Conservation (phyloP, 2,797 vertebrate species). For the Xerus rutilus region DNA sequence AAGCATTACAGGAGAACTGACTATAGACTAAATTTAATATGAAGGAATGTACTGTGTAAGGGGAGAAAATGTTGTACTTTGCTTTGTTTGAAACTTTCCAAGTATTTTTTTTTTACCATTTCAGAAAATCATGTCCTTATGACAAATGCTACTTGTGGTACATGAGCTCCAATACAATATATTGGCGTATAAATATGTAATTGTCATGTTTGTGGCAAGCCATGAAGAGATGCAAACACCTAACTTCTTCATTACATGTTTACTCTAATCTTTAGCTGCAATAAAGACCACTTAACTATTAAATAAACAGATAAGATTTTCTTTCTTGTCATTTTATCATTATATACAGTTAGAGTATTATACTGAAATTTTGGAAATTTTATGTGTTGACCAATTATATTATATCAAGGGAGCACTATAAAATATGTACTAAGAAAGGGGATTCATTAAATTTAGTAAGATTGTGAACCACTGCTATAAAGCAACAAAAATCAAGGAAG, state of each 20-base stretch:
- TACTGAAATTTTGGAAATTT: background rate
- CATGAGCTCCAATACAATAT: accelerated
- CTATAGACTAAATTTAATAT: background rate
- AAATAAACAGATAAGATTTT: background rate
- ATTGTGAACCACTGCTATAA: background rate
- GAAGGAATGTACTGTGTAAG: background rate
- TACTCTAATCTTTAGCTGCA: background rate
- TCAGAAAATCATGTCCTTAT: background rate
- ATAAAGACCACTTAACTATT: background rate
- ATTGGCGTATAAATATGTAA: too few relatives aligned
- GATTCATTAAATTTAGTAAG: background rate
- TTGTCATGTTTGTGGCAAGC: background rate
- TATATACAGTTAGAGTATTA: background rate
- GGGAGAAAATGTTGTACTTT: background rate
- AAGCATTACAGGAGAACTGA: background rate
- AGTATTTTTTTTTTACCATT: background rate
- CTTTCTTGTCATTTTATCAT: background rate
- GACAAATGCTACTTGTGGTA: background rate
- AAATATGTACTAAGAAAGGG: background rate
- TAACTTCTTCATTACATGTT: background rate
- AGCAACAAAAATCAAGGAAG: background rate
- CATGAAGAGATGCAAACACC: background rate
- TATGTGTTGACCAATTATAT: background rate
- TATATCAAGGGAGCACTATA: background rate
- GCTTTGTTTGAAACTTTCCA: background rate